These are phyloP conservation scores for Prunella himalayana DNA, from an alignment of 2,113 vertebrate genomes.

Conservation along the genomic window DNA sequence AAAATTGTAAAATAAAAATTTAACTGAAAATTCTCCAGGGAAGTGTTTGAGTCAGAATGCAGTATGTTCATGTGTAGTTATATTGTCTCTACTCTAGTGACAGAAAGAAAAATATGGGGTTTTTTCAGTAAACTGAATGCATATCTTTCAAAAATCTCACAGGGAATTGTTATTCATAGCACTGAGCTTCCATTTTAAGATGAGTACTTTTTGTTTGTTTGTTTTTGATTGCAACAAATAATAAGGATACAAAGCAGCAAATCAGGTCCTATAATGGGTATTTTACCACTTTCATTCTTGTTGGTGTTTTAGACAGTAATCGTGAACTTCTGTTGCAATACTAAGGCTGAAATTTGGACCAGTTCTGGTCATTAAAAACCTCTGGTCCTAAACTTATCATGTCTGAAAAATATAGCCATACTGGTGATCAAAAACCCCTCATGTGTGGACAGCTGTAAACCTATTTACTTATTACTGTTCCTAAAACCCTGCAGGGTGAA, in stretches of 20 bases:
- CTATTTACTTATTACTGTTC: not conserved
- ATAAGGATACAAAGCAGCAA: conserved; percentile 39
- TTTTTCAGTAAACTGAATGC: conserved; percentile 35
- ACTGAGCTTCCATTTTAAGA: conserved; percentile 16
- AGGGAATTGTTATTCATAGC: conserved; percentile 15
- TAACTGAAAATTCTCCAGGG: conserved; percentile 48
- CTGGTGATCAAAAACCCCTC: not conserved
- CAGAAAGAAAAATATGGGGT: not conserved
- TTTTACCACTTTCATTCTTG: not conserved
- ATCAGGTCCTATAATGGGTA: conserved; percentile 1
- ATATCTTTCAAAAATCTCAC: conserved; percentile 41
- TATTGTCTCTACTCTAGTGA: conserved; percentile 3
- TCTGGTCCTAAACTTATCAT: not conserved
- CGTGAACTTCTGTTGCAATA: not conserved
- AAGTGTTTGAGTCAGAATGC: conserved; percentile 13
- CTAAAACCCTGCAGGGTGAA: conserved; percentile 31
- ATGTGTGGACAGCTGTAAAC: not conserved
- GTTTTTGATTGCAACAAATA: not conserved
- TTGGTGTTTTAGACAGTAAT: not conserved
- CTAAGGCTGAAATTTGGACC: not conserved
- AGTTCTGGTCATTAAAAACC: not conserved
- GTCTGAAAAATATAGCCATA: not conserved
- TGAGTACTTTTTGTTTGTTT: not conserved
- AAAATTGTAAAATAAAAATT: conserved; percentile 29
- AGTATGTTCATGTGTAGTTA: conserved; percentile 23